phyloP scores from a whole-genome alignment of 2,888 invertebrate species.

The Electrophaes corylata region DNA sequence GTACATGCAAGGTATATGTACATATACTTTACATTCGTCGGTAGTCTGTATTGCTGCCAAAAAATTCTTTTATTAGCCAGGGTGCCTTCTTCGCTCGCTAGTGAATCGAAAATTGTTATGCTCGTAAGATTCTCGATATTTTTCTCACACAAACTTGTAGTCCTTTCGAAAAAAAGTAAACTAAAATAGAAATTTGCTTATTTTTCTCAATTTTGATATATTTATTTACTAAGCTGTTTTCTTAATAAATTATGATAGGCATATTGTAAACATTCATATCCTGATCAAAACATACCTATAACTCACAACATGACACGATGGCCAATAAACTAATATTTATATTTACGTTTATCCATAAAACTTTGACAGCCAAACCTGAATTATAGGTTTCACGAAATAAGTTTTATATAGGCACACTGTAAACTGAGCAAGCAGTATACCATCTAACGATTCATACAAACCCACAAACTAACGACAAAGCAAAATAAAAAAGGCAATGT shows the following conservation, averaged over 20 bases:
- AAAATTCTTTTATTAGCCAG: no score
- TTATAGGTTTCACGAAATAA: constrained; percentile 24
- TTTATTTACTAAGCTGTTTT: not conserved
- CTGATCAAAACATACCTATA: constrained; percentile 65
- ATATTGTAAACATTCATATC: constrained; percentile 24
- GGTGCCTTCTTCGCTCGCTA: no score
- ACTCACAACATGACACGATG: constrained; percentile 54
- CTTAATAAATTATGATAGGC: constrained; percentile 6
- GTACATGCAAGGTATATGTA: no score
- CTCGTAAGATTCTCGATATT: no score
- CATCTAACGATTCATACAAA: not conserved
- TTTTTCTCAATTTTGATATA: not conserved
- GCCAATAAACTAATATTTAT: constrained; percentile 66
- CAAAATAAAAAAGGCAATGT: not conserved
- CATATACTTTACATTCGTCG: no score
- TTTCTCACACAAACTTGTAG: no score
- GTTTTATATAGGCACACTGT: constrained; percentile 11
- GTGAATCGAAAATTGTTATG: no score
- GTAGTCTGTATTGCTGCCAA: no score
- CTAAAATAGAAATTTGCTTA: no score
- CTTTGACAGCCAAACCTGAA: constrained; percentile 52
- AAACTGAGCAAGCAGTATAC: not conserved
- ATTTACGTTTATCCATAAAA: constrained; percentile 65
- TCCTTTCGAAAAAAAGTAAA: no score
- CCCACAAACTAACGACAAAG: not conserved